phyloP scores from a whole-genome alignment of 2,888 invertebrate species.

The Nymphalis urticae region DNA sequence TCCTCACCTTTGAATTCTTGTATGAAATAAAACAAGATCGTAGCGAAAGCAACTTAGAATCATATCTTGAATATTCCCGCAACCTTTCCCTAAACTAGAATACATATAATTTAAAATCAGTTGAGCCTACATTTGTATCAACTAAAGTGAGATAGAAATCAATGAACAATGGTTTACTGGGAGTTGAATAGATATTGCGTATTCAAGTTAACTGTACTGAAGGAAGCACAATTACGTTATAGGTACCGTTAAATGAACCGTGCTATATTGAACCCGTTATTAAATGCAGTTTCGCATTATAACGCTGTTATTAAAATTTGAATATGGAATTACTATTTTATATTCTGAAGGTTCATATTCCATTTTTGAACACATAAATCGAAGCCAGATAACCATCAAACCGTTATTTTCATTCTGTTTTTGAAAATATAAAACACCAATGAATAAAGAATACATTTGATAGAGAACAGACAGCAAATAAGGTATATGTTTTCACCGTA shows the following conservation, averaged over 20 bases:
- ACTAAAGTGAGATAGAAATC: slow-evolving; percentile 30
- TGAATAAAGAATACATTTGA: too few species aligned
- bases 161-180: slow-evolving; percentile 59
- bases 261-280: slow-evolving; percentile 40
- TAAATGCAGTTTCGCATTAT: slow-evolving; percentile 38
- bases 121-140: slow-evolving; percentile 18
- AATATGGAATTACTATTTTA: slow-evolving; percentile 22
- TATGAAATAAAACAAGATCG: too few species aligned
- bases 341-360: slow-evolving; percentile 16
- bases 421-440: too few species aligned
- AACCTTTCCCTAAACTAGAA: background rate
- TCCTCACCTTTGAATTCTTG: too few species aligned
- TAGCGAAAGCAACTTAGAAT: too few species aligned
- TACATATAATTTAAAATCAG: slow-evolving; percentile 12
- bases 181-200: slow-evolving; percentile 55
- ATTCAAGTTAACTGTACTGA: slow-evolving; percentile 59
- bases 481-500: too few species aligned
- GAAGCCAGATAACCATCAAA: background rate
- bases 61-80: background rate
- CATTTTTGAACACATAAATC: slow-evolving; percentile 5
- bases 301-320: slow-evolving; percentile 36
- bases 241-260: slow-evolving; percentile 59
- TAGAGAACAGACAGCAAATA: too few species aligned
- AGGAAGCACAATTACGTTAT: slow-evolving; percentile 66
- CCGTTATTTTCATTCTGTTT: background rate